Evolutionary conservation across 2,113 vertebrate species (phyloP), one percentile per base, ranked within the genome.

Genomic region (Jaculus jaculus): DNA sequence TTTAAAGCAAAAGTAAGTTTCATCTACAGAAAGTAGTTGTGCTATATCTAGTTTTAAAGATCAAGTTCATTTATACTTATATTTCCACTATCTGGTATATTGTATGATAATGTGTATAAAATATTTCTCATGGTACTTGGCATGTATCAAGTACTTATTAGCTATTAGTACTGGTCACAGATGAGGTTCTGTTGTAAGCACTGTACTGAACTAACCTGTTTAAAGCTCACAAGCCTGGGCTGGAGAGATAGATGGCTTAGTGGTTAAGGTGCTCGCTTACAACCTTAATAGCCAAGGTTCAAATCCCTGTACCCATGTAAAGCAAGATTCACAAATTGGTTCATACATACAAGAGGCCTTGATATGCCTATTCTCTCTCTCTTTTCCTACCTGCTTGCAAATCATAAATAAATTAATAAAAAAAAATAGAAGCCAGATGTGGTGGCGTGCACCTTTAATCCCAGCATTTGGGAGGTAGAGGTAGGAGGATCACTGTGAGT

Each of bases 1-100:
- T 34, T 97, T 99, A 97, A 99, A 98, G 84, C 98, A 99, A 89
- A 99, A 99, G 99, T 99, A 97, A 98, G 98, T 98, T 37, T 75
- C 20, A 78, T 58, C 42, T 95, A n/a, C 0, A 94, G 39, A 74
- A 85, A 82, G 20, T 90, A 7, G 87, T 37, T 85, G 32, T 74
- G 79, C 10, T 3, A 28, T 42, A 47, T 89, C n/a, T 96, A 92
- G 39, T 88, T 47, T 83, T 84, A 60, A 88, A 68, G 75, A 42
- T 87, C 0, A 80, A 15, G 23, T 92, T 92, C 66, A 47, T 6
- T 47, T 5, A 60, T 65, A n/a, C n/a, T 91, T 85, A 42, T 79
- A 9, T 7, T 90, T 92, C 94, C 42, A 32, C 26, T 34, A 7
- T 66, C 28, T 87, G 66, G 84, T 66, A 1, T 90, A 34, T 30